A percentile compares a stretch with the other conserved stretches of the same genome.
phyloP scores from a whole-genome alignment of 2,113 vertebrate species.

The Corythoichthys haematopterus region DNA sequence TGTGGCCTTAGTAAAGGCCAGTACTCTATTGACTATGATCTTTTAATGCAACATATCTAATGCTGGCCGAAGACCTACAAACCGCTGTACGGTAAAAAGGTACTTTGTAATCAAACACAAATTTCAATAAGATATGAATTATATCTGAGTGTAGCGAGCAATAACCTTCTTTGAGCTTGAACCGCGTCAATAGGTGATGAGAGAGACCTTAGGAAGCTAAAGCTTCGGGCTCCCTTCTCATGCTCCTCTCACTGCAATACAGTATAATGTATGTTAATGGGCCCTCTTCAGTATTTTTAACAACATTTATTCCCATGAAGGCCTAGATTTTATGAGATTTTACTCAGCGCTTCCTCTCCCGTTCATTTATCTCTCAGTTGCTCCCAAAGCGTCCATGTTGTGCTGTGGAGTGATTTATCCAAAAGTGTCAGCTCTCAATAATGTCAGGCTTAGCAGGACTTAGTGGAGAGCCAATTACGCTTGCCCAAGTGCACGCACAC shows the following conservation, averaged over 20 bases:
- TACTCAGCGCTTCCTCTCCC: conserved; percentile 1
- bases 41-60: no score
- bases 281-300: conserved; percentile 19
- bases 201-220: neutral
- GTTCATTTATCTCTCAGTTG: conserved; percentile 2
- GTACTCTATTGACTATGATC: no score
- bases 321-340: conserved; percentile 26
- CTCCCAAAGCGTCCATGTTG: conserved; percentile 14
- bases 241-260: conserved; percentile 25
- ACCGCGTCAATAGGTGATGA: conserved; percentile 11
- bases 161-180: conserved; percentile 17
- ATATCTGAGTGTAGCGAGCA: neutral
- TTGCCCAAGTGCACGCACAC: neutral
- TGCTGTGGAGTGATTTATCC: conserved; percentile 19
- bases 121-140: no score
- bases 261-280: conserved; percentile 24
- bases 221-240: neutral
- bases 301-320: conserved; percentile 17
- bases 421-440: conserved; percentile 29
- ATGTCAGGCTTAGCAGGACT: conserved; percentile 28
- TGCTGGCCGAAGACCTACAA: no score
- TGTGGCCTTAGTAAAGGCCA: no score
- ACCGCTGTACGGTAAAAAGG: no score
- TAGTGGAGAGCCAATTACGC: conserved; percentile 21
- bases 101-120: no score